A percentile compares a stretch with the other conserved stretches of the same genome.
These are phyloP conservation scores for Hydractinia symbiolongicarpus DNA, from an alignment of 30 jellyfish, hydroid and myxozoan genomes.

Conservation along the genomic window DNA sequence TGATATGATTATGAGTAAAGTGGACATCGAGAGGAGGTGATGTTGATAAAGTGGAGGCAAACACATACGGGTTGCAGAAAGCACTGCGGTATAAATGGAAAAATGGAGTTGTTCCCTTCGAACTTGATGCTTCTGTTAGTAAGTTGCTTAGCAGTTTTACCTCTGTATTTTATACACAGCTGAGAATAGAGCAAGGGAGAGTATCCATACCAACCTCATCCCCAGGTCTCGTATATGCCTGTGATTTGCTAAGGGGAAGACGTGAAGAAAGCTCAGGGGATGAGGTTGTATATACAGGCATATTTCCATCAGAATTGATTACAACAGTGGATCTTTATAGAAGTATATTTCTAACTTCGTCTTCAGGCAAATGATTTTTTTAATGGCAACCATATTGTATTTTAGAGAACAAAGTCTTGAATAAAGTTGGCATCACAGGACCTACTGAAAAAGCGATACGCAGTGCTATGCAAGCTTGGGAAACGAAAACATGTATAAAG, in stretches of 20 bases:
- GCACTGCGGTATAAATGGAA: background rate
- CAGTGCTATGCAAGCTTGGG: slow-evolving; percentile 81
- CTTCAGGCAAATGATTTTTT: no score
- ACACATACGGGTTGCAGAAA: background rate
- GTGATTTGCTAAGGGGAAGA: no score
- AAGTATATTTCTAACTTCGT: no score
- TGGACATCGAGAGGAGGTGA: background rate
- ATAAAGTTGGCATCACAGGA: slow-evolving; percentile 57
- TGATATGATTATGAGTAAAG: slow-evolving; percentile 5
- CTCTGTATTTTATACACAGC: no score
- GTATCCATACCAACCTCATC: no score
- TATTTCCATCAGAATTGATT: no score
- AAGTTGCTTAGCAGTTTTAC: background rate
- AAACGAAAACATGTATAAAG: slow-evolving; percentile 73
- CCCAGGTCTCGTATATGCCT: no score
- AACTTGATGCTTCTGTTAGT: background rate
- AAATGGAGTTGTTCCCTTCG: background rate
- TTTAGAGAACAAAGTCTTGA: slow-evolving; percentile 64
- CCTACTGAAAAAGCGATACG: slow-evolving; percentile 77
- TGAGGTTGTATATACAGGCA: no score
- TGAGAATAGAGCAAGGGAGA: no score
- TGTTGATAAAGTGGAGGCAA: background rate
- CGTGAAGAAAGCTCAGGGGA: no score
- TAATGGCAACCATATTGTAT: background rate
- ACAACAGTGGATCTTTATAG: no score